Base-by-base conservation (phyloP, 2,888 invertebrate species). In the Lamproptera curius region DNA sequence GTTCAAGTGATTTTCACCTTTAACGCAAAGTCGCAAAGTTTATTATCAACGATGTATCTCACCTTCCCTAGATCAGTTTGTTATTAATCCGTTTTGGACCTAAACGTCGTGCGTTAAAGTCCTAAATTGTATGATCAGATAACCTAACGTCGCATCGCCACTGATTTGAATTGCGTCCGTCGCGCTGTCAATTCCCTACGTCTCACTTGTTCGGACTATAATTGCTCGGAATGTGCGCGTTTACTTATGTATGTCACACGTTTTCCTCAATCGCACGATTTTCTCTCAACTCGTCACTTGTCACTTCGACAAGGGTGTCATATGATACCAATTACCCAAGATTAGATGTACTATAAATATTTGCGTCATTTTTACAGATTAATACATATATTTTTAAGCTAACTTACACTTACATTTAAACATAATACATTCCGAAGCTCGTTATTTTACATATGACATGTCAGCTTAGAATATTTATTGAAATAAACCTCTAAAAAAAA, bases 81-180 rank as follows among this genome's bases (percentile, higher is more conserved):
- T 70, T 70, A 60, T 51, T 56, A 62, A 69, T 70, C 65, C 68
- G 68, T 77, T 79, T 71, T 77, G 70, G 63, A 69, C 78, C 68
- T 67, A 81, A 65, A 45, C 53, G 51, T 70, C 53, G 28, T 35
- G 71, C 52, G 56, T 67, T 63, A 80, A 60, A 67, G 79, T 74
- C 59, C 61, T 59, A 55, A 69, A 69, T 80, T 56, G 57, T 48
- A 59, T 46, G 51, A 41, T 58, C 60, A 58, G 70, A 68, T 74
- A 63, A 72, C 70, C 67, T 69, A 71, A 65, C 65, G 69, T 61
- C 63, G 64, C 65, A 62, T 65, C 62, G 65, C 66, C 72, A 71
- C 76, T 77, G 83, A 83, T 83, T 84, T 82, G 78, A 80, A 76
- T 73, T 67, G 70, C 73, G 72, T 77, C 70, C 69, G 70, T 68